A percentile compares a stretch with the other conserved stretches of the same genome.
Evolutionary conservation across 2,888 invertebrate species (phyloP).

Genomic region (Hololepta plana): DNA sequence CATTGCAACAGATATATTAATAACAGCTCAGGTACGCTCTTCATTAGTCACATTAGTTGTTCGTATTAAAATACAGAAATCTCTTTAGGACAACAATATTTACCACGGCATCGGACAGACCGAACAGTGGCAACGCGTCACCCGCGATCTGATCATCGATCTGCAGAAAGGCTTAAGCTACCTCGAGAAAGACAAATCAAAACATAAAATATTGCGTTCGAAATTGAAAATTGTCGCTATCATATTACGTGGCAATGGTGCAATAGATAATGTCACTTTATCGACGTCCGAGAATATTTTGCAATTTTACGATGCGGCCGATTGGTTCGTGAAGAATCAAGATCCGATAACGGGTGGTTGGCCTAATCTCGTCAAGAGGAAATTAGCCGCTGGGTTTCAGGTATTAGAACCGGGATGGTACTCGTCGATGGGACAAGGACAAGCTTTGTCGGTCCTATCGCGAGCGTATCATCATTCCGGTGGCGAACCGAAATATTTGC

Average conservation of each 20-base stretch:
- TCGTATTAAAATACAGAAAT: slow-evolving; percentile 2
- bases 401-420: slow-evolving; percentile 36
- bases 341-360: slow-evolving; percentile 77
- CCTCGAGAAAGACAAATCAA: slow-evolving; percentile 48
- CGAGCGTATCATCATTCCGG: slow-evolving; percentile 75
- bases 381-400: slow-evolving; percentile 52
- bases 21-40: slow-evolving; percentile 45
- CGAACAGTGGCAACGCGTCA: slow-evolving; percentile 57
- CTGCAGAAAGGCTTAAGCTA: slow-evolving; percentile 72
- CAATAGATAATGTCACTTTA: slow-evolving; percentile 37
- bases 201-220: slow-evolving; percentile 47
- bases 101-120: slow-evolving; percentile 68
- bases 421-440: slow-evolving; percentile 98
- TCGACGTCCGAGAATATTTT: slow-evolving; percentile 72
- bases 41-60: slow-evolving; percentile 3
- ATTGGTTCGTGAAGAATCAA: slow-evolving; percentile 83
- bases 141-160: slow-evolving; percentile 78
- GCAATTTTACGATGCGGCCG: slow-evolving; percentile 81
- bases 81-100: slow-evolving; percentile 48
- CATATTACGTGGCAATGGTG: slow-evolving; percentile 20
- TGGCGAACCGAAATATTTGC: slow-evolving; percentile 56
- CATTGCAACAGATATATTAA: slow-evolving; percentile 51
- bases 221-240: slow-evolving; percentile 53
- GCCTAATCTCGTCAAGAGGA: slow-evolving; percentile 70
- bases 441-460: slow-evolving; percentile 85